phyloP scores from a whole-genome alignment of 2,888 invertebrate genomes.

The Plebejus argus region DNA sequence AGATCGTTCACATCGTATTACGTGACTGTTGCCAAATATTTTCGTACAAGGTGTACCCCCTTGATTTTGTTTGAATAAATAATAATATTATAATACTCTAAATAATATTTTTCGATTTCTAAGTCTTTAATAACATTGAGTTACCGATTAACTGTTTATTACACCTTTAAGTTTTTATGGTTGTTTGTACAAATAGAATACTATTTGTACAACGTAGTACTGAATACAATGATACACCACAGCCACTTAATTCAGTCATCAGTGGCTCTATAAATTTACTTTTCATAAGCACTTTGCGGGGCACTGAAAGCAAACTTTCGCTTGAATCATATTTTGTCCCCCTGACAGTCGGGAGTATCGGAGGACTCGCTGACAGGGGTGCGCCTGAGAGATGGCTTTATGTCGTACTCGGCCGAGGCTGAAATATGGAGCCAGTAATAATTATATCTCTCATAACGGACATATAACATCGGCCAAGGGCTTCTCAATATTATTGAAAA shows the following conservation, averaged over 20 bases:
- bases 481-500: constrained; percentile 49
- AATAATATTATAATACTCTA: background rate
- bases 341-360: constrained; percentile 44
- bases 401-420: constrained; percentile 53
- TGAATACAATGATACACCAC: background rate
- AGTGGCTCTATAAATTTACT: background rate
- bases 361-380: constrained; percentile 46
- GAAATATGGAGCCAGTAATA: constrained; percentile 54
- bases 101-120: background rate
- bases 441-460: constrained; percentile 54
- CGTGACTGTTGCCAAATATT: constrained; percentile 23
- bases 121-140: too few relatives aligned
- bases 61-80: background rate
- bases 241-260: background rate
- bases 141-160: too few relatives aligned
- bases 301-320: constrained; percentile 20
- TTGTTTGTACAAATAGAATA: too few relatives aligned
- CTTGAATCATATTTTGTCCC: constrained; percentile 45
- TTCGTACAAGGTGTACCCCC: background rate
- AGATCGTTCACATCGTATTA: constrained; percentile 36
- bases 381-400: constrained; percentile 53
- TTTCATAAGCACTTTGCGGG: background rate
- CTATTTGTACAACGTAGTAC: too few relatives aligned
- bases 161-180: too few relatives aligned
- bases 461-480: constrained; percentile 61